Evolutionary conservation across 2,888 invertebrate genomes (phyloP).

Genomic region (Hylaea fasciaria): DNA sequence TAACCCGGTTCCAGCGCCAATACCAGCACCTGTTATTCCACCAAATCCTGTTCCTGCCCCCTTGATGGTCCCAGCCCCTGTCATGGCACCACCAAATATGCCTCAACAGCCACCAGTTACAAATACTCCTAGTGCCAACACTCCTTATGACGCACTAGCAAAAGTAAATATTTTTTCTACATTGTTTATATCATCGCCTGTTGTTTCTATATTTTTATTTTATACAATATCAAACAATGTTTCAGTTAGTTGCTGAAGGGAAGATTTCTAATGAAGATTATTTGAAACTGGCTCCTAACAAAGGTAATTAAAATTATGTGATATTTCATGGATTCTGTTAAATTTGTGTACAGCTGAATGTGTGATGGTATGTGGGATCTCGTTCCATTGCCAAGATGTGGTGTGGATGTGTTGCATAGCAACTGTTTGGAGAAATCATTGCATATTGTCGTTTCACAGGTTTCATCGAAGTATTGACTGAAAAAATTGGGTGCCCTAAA

Average conservation of each 20-base stretch:
- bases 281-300: slow-evolving; percentile 75
- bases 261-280: slow-evolving; percentile 78
- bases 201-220: slow-evolving; percentile 10
- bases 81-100: slow-evolving; percentile 45
- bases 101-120: slow-evolving; percentile 22
- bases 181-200: slow-evolving; percentile 7
- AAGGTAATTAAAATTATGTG: slow-evolving; percentile 57
- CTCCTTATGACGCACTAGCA: slow-evolving; percentile 73
- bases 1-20: slow-evolving; percentile 52
- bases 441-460: too few species aligned
- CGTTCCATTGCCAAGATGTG: too few species aligned
- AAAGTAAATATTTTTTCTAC: slow-evolving; percentile 63
- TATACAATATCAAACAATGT: slow-evolving; percentile 50
- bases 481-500: background rate
- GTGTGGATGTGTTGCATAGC: too few species aligned
- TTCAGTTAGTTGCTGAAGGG: slow-evolving; percentile 80
- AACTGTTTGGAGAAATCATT: too few species aligned
- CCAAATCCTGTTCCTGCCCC: slow-evolving; percentile 42
- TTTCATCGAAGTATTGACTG: too few species aligned
- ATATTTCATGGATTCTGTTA: background rate
- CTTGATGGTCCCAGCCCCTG: slow-evolving; percentile 52
- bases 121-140: slow-evolving; percentile 40
- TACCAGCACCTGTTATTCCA: slow-evolving; percentile 29
- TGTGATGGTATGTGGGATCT: too few species aligned
- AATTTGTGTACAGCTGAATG: too few species aligned